phyloP scores from a whole-genome alignment of 23 tunicate species.

The Halocynthia roretzi region DNA sequence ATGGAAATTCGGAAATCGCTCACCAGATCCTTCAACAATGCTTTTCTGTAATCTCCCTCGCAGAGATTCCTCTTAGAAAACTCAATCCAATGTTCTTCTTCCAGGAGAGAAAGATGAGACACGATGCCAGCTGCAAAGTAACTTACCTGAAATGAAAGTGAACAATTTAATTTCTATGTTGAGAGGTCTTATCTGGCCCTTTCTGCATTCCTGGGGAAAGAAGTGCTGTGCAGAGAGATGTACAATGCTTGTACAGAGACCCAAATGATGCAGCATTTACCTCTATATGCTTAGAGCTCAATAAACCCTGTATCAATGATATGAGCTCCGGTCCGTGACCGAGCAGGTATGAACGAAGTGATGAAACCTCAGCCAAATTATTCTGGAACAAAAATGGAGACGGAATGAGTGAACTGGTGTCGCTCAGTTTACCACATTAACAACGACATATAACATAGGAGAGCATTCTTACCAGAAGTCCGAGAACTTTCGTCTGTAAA shows the following conservation, averaged over 20 bases:
- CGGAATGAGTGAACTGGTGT: no score
- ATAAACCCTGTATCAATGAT: background rate
- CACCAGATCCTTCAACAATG: conserved; percentile 9
- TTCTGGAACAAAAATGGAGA: conserved; percentile 6
- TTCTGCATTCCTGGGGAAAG: no score
- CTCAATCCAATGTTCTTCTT: background rate
- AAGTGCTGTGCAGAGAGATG: no score
- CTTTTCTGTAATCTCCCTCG: background rate
- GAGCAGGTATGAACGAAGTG: conserved; percentile 6
- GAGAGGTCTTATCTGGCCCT: no score
- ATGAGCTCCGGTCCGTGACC: background rate
- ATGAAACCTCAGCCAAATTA: conserved; percentile 16
- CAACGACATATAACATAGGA: no score
- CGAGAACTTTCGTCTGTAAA: conserved; percentile 22
- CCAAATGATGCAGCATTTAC: conserved; percentile 1
- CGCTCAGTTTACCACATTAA: no score
- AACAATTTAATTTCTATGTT: no score
- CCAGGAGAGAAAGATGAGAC: conserved; percentile 15
- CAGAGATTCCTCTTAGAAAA: background rate
- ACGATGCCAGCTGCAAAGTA: conserved; percentile 30
- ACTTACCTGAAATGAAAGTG: conserved; percentile 3
- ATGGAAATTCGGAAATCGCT: background rate
- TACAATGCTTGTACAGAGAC: background rate
- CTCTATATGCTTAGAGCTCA: conserved; percentile 17
- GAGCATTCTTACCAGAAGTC: conserved; percentile 13